Evolutionary conservation across 1,140 invertebrate species (phyloP).

Genomic region (Vanessa atalanta): DNA sequence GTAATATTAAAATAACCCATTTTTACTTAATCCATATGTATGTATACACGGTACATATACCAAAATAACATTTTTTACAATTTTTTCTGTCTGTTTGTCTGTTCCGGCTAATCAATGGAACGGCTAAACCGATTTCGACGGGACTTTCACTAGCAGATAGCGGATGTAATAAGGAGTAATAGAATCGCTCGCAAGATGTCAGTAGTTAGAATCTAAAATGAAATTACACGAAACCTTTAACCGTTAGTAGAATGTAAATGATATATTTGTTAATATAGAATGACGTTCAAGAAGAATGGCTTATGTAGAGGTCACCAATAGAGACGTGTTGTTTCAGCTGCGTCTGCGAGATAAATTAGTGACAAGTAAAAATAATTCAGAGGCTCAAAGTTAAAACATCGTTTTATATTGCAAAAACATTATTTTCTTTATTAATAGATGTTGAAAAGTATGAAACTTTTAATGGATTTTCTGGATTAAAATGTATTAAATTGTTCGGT

Average conservation of each 20-base stretch:
- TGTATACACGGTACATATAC: no score
- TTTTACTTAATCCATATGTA: no score
- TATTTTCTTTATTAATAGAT: constrained; percentile 5
- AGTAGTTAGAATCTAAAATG: background rate
- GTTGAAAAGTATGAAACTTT: background rate
- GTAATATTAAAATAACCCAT: no score
- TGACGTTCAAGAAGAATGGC: background rate
- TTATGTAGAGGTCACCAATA: constrained; percentile 1
- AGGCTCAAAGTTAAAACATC: constrained; percentile 18
- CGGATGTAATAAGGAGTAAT: no score
- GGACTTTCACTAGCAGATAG: no score
- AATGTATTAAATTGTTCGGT: background rate
- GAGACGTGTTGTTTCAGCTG: constrained; percentile 27
- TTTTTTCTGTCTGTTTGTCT: no score
- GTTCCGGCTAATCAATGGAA: no score
- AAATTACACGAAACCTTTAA: background rate
- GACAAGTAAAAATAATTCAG: constrained; percentile 23
- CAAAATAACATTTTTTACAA: no score
- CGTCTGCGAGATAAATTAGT: constrained; percentile 23
- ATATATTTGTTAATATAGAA: background rate
- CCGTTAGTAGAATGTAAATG: background rate
- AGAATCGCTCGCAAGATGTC: no score
- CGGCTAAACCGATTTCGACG: no score
- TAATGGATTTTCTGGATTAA: background rate
- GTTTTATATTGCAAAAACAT: background rate